Evolutionary conservation across 2,797 vertebrate genomes (phyloP).

Genomic region (Poecilia picta): DNA sequence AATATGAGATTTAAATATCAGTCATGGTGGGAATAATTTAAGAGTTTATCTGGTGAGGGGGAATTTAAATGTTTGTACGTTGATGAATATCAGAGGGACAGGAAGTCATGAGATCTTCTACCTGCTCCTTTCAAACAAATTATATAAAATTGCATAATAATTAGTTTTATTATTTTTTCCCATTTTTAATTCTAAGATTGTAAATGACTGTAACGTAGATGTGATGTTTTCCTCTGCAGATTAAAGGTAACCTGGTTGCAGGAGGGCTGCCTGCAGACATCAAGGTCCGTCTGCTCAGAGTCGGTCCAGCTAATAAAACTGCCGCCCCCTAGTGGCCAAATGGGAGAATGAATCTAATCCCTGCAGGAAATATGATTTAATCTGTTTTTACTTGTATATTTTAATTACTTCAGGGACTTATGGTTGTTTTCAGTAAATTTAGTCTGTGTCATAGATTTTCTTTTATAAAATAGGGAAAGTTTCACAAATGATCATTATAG

Average conservation of each 20-base stretch:
- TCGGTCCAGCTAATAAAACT: not conserved
- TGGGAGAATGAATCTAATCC: not conserved
- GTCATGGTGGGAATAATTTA: no score
- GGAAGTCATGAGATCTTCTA: no score
- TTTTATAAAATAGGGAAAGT: not conserved
- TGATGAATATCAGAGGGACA: no score
- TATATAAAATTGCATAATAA: no score
- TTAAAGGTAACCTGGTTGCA: not conserved
- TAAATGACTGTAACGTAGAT: not conserved
- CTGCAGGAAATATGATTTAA: not conserved
- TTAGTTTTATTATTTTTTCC: no score
- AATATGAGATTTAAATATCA: no score
- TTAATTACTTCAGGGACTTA: no score
- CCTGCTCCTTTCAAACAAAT: no score
- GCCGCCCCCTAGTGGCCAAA: not conserved
- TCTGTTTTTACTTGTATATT: not conserved
- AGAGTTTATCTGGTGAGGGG: no score
- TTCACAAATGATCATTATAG: not conserved
- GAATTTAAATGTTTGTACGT: no score
- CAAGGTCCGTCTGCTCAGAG: not conserved
- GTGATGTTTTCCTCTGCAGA: not conserved
- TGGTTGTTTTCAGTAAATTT: not conserved
- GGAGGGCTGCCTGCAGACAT: not conserved
- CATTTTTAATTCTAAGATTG: no score
- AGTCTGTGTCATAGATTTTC: not conserved